Evolutionary conservation across 2,113 vertebrate genomes (phyloP).

Genomic region (Hippolais icterina): DNA sequence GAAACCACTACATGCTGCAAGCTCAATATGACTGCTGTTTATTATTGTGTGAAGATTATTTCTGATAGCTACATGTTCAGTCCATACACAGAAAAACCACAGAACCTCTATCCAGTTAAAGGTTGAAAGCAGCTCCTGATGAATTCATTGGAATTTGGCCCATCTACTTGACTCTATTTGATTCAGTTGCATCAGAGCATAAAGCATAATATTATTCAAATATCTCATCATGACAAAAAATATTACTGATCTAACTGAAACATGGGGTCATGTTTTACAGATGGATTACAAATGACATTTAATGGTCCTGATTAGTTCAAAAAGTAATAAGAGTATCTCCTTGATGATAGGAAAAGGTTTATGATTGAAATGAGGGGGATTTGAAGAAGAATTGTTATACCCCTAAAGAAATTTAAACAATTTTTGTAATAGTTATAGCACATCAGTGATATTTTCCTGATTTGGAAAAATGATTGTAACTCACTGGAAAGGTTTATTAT

Average conservation of each 20-base stretch:
- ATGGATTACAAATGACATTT: neutral
- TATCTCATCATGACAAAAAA: neutral
- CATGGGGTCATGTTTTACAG: neutral
- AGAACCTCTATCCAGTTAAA: neutral
- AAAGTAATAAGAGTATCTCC: neutral
- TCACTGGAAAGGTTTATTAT: slow-evolving; percentile 54
- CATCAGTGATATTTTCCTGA: slow-evolving; percentile 60
- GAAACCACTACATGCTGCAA: neutral
- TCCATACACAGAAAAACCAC: neutral
- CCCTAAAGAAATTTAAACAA: slow-evolving; percentile 66
- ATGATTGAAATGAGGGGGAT: neutral
- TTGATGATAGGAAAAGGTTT: neutral
- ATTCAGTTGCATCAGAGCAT: neutral
- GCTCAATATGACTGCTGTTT: neutral
- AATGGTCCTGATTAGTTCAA: neutral
- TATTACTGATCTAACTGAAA: neutral
- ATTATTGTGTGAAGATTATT: neutral
- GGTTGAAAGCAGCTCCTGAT: neutral
- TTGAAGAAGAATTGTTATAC: slow-evolving; percentile 44
- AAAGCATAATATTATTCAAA: neutral
- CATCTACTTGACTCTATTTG: neutral
- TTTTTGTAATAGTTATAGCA: slow-evolving; percentile 56
- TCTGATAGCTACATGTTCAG: neutral
- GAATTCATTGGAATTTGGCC: neutral
- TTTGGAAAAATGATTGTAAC: slow-evolving; percentile 62